Conservation (phyloP, 2,797 vertebrate genomes). For the Betta splendens region DNA sequence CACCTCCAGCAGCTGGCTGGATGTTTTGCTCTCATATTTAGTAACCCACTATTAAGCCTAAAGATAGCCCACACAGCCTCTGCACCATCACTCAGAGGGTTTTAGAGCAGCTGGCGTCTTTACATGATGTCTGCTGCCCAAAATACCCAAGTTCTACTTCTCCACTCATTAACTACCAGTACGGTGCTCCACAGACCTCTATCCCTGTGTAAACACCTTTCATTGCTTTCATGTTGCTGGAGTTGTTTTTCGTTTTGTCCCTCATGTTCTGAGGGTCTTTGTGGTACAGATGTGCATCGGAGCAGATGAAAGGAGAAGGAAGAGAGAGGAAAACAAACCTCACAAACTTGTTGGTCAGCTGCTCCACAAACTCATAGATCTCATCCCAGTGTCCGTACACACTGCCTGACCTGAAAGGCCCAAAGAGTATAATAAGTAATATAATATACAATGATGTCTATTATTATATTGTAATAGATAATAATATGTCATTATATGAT, state of each 20-base stretch:
- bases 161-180: constrained; percentile 24
- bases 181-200: constrained; percentile 13
- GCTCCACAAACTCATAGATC: constrained; percentile 91
- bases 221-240: background rate
- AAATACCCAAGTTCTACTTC: constrained; percentile 62
- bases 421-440: too few species aligned
- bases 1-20: constrained; percentile 59
- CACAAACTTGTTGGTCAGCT: constrained; percentile 92
- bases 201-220: background rate
- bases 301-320: background rate
- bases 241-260: background rate
- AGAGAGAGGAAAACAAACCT: constrained; percentile 76
- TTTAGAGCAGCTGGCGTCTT: constrained; percentile 56
- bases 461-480: too few species aligned
- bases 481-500: too few species aligned
- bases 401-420: constrained; percentile 87
- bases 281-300: background rate
- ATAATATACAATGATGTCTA: too few species aligned
- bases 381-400: constrained; percentile 90
- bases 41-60: constrained; percentile 70
- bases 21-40: constrained; percentile 61
- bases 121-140: constrained; percentile 39
- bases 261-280: background rate
- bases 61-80: constrained; percentile 61
- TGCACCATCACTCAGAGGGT: constrained; percentile 28